Percentiles rank a stretch among this genome's conserved stretches.
These are phyloP conservation scores for Amphiprion ocellaris DNA, from an alignment of 2,113 vertebrate genomes.

Conservation along the genomic window DNA sequence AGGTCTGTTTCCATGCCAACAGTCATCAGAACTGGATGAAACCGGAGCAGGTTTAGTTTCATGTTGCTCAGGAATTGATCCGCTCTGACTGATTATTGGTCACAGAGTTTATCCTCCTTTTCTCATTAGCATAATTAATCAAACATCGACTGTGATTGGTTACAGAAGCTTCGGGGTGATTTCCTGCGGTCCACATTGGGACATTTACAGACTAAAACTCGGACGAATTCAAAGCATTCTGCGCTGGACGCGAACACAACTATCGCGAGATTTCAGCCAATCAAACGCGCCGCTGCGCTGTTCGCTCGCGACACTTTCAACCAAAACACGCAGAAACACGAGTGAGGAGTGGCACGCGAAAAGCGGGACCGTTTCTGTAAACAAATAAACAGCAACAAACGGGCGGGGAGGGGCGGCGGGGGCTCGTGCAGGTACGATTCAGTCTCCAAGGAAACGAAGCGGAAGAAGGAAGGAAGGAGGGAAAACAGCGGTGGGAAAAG, in stretches of 20 bases:
- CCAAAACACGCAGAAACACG: conserved; percentile 6
- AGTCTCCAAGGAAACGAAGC: conserved; percentile 60
- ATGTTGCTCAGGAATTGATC: too few relatives aligned
- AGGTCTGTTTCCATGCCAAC: too few relatives aligned
- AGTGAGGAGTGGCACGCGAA: background rate
- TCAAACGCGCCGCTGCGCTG: background rate
- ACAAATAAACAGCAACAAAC: conserved; percentile 42
- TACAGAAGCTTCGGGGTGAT: too few relatives aligned
- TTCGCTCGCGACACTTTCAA: conserved; percentile 41
- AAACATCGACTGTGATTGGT: too few relatives aligned
- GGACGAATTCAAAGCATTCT: too few relatives aligned
- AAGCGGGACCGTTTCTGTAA: background rate
- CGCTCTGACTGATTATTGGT: too few relatives aligned
- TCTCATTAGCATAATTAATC: too few relatives aligned
- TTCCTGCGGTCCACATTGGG: background rate
- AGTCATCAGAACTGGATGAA: too few relatives aligned
- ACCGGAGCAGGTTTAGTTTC: too few relatives aligned
- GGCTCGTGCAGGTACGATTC: conserved; percentile 62
- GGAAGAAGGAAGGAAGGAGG: conserved; percentile 1
- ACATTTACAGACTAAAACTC: too few relatives aligned
- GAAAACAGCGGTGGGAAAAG: conserved; percentile 5
- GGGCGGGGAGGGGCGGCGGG: background rate
- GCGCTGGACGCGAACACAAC: background rate
- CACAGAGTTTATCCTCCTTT: too few relatives aligned
- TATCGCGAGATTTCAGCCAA: conserved; percentile 56